Percentiles rank a stretch among this genome's conserved stretches.
Conservation (phyloP, 2,797 vertebrate species). For the Amphiprion clarkii region DNA sequence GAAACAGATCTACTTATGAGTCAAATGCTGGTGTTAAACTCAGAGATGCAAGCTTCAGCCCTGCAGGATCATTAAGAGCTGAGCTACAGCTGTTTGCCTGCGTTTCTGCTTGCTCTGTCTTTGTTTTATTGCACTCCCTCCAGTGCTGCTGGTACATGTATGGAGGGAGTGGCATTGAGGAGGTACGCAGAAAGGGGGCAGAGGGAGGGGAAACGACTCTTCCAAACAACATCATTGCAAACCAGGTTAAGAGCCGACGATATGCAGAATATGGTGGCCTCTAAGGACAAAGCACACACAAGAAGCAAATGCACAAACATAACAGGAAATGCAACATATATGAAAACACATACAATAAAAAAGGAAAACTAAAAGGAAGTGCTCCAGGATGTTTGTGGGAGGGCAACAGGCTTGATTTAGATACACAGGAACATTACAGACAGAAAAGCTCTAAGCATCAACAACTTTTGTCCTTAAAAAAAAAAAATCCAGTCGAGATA, state of each 20-base stretch:
- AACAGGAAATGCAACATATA: not conserved
- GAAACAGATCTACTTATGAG: not conserved
- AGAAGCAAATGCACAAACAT: not conserved
- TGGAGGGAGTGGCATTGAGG: conserved; percentile 61
- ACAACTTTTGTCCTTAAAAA: not conserved
- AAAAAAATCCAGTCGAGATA: too few relatives aligned
- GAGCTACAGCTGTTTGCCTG: conserved; percentile 47
- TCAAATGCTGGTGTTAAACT: conserved; percentile 14
- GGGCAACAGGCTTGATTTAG: not conserved
- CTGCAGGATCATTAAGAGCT: conserved; percentile 45
- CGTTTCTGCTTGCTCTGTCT: conserved; percentile 51
- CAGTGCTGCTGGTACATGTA: conserved; percentile 66
- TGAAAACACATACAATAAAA: not conserved
- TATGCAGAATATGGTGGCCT: conserved; percentile 7
- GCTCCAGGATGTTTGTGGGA: not conserved
- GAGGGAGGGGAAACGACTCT: conserved; percentile 25
- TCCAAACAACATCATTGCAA: conserved; percentile 50
- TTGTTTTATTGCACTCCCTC: conserved; percentile 58
- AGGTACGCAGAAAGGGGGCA: conserved; percentile 26
- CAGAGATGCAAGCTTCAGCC: conserved; percentile 19
- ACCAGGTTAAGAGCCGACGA: conserved; percentile 22
- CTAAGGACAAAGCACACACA: not conserved
- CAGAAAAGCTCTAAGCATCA: not conserved
- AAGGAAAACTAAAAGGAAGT: not conserved
- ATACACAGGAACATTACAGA: not conserved